These are phyloP conservation scores for Netelia virgata DNA, from an alignment of 2,888 invertebrate genomes.

Conservation along the genomic window DNA sequence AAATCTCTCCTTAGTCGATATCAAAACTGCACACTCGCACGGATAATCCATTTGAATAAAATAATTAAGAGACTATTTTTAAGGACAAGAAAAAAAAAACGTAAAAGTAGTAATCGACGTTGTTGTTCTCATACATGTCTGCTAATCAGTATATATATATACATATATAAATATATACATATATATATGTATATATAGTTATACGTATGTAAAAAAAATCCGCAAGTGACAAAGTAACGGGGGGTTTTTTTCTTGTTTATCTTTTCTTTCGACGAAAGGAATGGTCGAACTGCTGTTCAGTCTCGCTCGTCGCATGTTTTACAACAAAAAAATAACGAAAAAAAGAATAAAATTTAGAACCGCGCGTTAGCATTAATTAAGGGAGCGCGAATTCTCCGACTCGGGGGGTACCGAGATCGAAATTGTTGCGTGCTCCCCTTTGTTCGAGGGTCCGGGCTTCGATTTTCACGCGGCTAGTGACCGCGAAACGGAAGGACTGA, in stretches of 20 bases:
- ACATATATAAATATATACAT: background rate
- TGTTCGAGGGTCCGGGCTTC: conserved; percentile 39
- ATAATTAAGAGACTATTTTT: conserved; percentile 53
- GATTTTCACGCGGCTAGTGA: conserved; percentile 1
- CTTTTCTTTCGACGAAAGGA: conserved; percentile 25
- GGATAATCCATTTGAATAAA: conserved; percentile 61
- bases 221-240: conserved; percentile 25
- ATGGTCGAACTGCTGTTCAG: conserved; percentile 34
- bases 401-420: conserved; percentile 1
- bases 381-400: conserved; percentile 23
- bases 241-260: background rate
- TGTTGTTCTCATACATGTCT: conserved; percentile 68
- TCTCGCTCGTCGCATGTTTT: conserved; percentile 56
- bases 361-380: background rate
- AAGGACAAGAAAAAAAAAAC: conserved; percentile 40
- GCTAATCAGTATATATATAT: conserved; percentile 58
- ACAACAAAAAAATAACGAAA: background rate
- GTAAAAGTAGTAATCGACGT: conserved; percentile 57
- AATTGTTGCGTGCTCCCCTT: conserved; percentile 27
- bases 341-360: conserved; percentile 41
- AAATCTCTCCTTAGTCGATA: conserved; percentile 58
- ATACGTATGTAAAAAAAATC: conserved; percentile 4
- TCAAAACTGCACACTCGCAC: conserved; percentile 66
- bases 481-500: conserved; percentile 55
- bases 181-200: background rate